Base-by-base conservation (phyloP, 2,888 invertebrate genomes). In the Acanthopleura granulata region DNA sequence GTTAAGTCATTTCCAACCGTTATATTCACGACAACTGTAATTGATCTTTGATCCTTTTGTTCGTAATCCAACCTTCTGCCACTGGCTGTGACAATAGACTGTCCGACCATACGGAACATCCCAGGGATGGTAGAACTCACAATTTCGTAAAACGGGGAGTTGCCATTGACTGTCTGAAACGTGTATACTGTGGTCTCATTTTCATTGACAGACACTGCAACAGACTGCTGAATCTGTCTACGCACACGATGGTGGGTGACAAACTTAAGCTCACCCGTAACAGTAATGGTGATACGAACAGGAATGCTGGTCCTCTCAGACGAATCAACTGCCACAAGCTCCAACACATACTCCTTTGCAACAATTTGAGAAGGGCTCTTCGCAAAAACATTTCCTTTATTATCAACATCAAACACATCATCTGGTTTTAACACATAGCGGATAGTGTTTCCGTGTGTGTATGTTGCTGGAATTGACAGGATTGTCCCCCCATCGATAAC, bases 31-130 rank as follows among this genome's bases (percentile, higher is more conserved):
- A 78, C 77, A n/a, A 88, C 78, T 11, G 76, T 77, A 49, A 88
- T 83, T 62, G 73, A 80, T 75, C 79, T 78, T 76, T 82, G 83
- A 40, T 66, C 76, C 96, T 91, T 96, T 96, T 83, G 76, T 93
- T 98, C 97, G 84, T 83, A 88, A 79, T 97, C 97, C 77, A 88
- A 72, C 9, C 73, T 71, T n/a, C 73, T 73, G 11, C 81, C 81
- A 25, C 6, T 16, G 16, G 22, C 25, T 14, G 25, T 27, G 16
- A 22, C 3, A 6, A 66, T 22, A 16, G 66, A 22, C 29, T 27
- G 66, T 12, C 66, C 29, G 16, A 27, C 29, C 25, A 66, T 66
- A 12, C 66, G 18, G 29, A 66, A 66, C 29, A 66, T 22, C 18
- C 29, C 29, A 66, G 22, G 25, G 29, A 66, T 25, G 16, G 66